These are phyloP conservation scores for Oryzias dopingdopingensis DNA, from an alignment of 2,797 vertebrate species.

Conservation along the genomic window DNA sequence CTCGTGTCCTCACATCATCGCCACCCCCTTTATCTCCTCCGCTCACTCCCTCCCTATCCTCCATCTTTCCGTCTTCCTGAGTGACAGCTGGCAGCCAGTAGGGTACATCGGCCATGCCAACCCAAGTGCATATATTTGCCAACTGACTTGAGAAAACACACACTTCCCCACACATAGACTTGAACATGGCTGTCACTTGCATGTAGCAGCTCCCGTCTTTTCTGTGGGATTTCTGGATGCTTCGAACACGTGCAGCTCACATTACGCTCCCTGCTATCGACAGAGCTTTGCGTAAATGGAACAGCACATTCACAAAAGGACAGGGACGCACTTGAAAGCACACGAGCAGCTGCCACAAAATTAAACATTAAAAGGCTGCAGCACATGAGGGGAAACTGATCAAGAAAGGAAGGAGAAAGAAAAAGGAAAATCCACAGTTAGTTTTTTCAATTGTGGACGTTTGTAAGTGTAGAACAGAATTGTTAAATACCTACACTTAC, in stretches of 20 bases:
- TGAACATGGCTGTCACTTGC: slow-evolving; percentile 50
- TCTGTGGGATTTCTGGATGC: slow-evolving; percentile 7
- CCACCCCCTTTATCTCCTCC: slow-evolving; percentile 49
- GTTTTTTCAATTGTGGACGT: neutral
- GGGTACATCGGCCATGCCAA: slow-evolving; percentile 78
- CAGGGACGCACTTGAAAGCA: slow-evolving; percentile 32
- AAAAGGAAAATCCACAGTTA: slow-evolving; percentile 15
- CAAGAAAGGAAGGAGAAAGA: slow-evolving; percentile 13
- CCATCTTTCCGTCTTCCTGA: slow-evolving; percentile 69
- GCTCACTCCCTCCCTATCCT: slow-evolving; percentile 35
- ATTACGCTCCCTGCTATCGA: slow-evolving; percentile 33
- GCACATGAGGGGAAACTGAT: slow-evolving; percentile 21
- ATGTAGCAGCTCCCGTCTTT: slow-evolving; percentile 20
- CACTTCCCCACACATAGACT: slow-evolving; percentile 12
- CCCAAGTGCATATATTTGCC: slow-evolving; percentile 66
- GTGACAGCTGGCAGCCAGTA: slow-evolving; percentile 83
- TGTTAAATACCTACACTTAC: too few species aligned
- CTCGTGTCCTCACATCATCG: slow-evolving; percentile 69
- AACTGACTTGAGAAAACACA: slow-evolving; percentile 69
- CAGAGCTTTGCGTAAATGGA: slow-evolving; percentile 45
- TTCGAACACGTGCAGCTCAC: slow-evolving; percentile 23
- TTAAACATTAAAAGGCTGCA: slow-evolving; percentile 11
- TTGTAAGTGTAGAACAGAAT: too few species aligned
- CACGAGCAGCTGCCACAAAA: slow-evolving; percentile 40
- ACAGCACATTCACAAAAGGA: slow-evolving; percentile 29